Evolutionary conservation across 1,140 invertebrate genomes (phyloP), one percentile per base, ranked within the genome.

Genomic region (Monomorium pharaonis): DNA sequence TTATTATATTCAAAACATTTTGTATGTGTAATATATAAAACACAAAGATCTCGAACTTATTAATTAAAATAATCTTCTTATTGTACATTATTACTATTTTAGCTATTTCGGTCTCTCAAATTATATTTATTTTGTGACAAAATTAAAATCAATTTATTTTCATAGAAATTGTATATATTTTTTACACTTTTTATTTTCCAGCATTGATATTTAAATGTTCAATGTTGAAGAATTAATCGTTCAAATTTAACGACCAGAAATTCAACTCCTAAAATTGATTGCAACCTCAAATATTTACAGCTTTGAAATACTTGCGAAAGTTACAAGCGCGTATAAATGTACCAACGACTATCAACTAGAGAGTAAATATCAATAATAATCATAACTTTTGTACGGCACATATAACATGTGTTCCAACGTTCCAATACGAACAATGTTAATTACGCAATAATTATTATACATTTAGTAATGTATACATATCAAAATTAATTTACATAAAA

Each of bases 311-410:
- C 24, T 60, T n/a, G 54, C 42, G 24, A 60, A 44, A 72, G 37
- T 21, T 56, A 56, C 12, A 44, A 56, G 10, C 37, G 21, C 37
- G n/a, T n/a, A 47, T 56, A 42, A 58, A 83, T 2, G 37, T 24
- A 58, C 21, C 30, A 33, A 47, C 33, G 0, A 44, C 30, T n/a
- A 33, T 37, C 67, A 72, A 54, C 51, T 30, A 74, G 7, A 6
- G 18, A 83, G 51, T 44, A 74, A 83, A 83, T 74, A 74, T 83
- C 67, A 83, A 83, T 58, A 58, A 67, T 78, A 62, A 72, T 58
- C 37, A 58, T 72, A 81, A 81, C 78, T 81, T 81, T 81, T 21
- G 51, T 51, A 49, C 14, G 14, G 3, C 16, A 58, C 21, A 27
- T 33, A n/a, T 10, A 42, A 42, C 30, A 54, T 7, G 18, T 56